Conservation (phyloP, 2,113 vertebrate genomes). For the Notothenia rossii region DNA sequence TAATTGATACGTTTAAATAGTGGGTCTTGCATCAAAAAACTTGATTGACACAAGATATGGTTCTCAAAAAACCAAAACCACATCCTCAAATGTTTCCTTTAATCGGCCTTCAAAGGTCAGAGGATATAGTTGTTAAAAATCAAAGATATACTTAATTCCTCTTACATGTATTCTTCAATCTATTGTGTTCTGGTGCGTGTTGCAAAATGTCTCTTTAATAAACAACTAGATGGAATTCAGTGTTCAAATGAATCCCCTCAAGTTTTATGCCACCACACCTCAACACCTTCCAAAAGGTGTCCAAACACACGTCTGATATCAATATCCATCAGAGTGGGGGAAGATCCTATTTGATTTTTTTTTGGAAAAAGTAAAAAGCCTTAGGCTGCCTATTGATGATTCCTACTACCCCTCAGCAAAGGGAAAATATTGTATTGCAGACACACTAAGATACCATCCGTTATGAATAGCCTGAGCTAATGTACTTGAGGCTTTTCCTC, state of each 20-base stretch:
- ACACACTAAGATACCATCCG: conserved; percentile 1
- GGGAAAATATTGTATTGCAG: conserved; percentile 9
- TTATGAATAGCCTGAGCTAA: neutral
- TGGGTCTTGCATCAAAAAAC: too few species aligned
- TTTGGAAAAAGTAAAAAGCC: neutral
- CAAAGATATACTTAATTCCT: too few species aligned
- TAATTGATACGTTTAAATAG: too few species aligned
- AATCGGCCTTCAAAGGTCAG: neutral
- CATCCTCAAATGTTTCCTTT: neutral
- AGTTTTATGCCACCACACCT: too few species aligned
- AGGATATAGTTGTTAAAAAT: too few species aligned
- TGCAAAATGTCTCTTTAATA: too few species aligned
- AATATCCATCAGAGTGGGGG: neutral
- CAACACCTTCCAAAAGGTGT: neutral
- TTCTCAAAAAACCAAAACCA: too few species aligned
- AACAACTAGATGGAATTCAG: too few species aligned
- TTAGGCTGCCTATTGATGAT: neutral
- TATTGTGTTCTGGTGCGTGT: too few species aligned
- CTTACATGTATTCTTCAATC: too few species aligned
- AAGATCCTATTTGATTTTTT: neutral
- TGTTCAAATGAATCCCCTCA: neutral
- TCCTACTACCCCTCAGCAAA: neutral
- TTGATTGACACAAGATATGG: too few species aligned
- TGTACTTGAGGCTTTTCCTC: neutral
- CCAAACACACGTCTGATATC: neutral